phyloP scores from a whole-genome alignment of 2,113 vertebrate species.

The Rousettus leschenaultii region DNA sequence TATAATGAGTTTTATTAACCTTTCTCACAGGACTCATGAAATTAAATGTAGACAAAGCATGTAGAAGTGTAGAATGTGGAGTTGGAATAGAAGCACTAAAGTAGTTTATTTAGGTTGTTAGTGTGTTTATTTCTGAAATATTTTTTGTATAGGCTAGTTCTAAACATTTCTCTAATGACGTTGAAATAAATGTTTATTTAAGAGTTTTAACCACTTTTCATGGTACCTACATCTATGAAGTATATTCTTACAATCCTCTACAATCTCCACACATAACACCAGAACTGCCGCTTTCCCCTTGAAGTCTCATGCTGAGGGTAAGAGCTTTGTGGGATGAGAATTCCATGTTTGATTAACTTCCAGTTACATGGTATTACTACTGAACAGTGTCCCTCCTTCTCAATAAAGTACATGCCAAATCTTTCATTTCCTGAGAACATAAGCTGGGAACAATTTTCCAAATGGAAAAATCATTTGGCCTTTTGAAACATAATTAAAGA shows the following conservation, averaged over 20 bases:
- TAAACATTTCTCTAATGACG: background rate
- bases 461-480: slow-evolving; percentile 61
- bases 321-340: background rate
- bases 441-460: slow-evolving; percentile 45
- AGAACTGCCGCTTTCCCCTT: background rate
- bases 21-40: background rate
- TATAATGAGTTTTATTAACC: background rate
- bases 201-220: background rate
- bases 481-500: slow-evolving; percentile 58
- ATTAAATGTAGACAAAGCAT: background rate
- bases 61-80: background rate
- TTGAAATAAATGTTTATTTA: background rate
- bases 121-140: background rate
- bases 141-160: background rate
- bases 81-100: background rate
- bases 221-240: no score
- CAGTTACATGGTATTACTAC: background rate
- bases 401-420: background rate
- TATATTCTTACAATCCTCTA: background rate
- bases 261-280: no score
- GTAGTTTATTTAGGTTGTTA: background rate
- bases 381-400: background rate
- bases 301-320: background rate
- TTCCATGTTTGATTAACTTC: background rate
- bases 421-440: slow-evolving; percentile 55